phyloP scores from a whole-genome alignment of 2,797 vertebrate genomes.

The Sebastes minor region DNA sequence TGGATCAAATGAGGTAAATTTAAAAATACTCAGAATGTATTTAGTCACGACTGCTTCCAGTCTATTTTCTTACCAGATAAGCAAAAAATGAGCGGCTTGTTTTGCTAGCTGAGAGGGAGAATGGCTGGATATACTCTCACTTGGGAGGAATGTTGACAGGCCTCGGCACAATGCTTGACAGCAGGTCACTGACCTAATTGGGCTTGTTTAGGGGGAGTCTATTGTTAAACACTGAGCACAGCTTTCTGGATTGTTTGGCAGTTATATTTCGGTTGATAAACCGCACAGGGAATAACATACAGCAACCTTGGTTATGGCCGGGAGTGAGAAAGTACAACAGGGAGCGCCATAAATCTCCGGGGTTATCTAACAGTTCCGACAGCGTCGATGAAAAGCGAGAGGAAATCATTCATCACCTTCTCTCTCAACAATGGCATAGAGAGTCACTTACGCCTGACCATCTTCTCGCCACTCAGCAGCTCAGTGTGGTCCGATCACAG shows the following conservation, averaged over 20 bases:
- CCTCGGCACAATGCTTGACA: slow-evolving; percentile 53
- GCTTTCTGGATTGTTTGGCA: slow-evolving; percentile 59
- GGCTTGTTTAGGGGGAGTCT: slow-evolving; percentile 68
- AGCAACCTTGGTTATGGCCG: slow-evolving; percentile 49
- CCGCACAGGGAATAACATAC: slow-evolving; percentile 56
- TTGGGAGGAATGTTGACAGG: slow-evolving; percentile 62
- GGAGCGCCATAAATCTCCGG: slow-evolving; percentile 64
- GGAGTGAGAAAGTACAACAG: slow-evolving; percentile 45
- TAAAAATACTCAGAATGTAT: slow-evolving; percentile 10
- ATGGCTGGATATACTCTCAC: slow-evolving; percentile 53
- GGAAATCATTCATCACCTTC: slow-evolving; percentile 74
- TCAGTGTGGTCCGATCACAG: slow-evolving; percentile 49
- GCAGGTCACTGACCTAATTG: slow-evolving; percentile 66
- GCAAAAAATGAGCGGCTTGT: slow-evolving; percentile 53
- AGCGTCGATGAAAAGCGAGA: slow-evolving; percentile 56
- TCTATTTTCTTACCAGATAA: slow-evolving; percentile 53
- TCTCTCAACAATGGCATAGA: slow-evolving; percentile 61
- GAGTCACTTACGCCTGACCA: slow-evolving; percentile 62
- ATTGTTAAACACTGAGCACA: slow-evolving; percentile 63
- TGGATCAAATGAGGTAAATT: slow-evolving; percentile 13
- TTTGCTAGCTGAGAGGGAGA: slow-evolving; percentile 49
- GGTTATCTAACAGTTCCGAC: slow-evolving; percentile 76
- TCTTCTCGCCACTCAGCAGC: slow-evolving; percentile 58
- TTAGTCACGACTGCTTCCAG: slow-evolving; percentile 28
- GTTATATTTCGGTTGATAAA: slow-evolving; percentile 69